Evolutionary conservation across 2,888 invertebrate genomes (phyloP), one percentile per base, ranked within the genome.

Genomic region (Arrhopalites spinosus): DNA sequence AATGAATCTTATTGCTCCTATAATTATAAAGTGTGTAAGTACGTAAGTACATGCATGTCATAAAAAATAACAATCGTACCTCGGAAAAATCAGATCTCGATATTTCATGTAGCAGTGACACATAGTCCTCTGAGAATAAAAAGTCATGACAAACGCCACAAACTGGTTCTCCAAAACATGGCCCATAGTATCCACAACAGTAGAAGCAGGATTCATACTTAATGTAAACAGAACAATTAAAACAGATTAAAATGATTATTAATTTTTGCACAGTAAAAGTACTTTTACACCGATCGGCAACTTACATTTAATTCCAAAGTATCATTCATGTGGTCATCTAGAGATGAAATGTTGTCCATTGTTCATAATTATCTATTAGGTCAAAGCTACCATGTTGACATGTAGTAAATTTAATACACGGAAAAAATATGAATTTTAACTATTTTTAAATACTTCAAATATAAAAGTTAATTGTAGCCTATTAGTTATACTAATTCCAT

Each of bases 121-220:
- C 85, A 66, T 86, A 85, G 79, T 92, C 91, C 84, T 93, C 91
- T 0, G 95, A 94, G 84, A 93, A 96, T n/a, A 96, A 87, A 86
- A 96, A 96, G 61, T 94, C 89, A 85, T 96, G 96, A 84, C 96
- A 97, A 0, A 95, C 94, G 20, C 92, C 90, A 86, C 96, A 97
- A 0, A 95, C 91, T 13, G 95, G 95, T 85, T 96, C 94, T 36
- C 92, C 94, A 85, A 93, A 96, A 85, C 92, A 93, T 0, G 94
- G 93, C 0, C 95, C 95, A 85, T 96, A 96, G 85, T 93, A 96
- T 17, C 96, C 96, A 86, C 93, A 92, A 84, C 96, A 96, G 75
- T 93, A 89, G 84, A 91, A 91, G 85, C 96, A 96, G 68, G 89
- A 87, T n/a, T n/a, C n/a, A n/a, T n/a, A n/a, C n/a, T n/a, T n/a